Evolutionary conservation across 1,140 invertebrate species (phyloP), one percentile per base, ranked within the genome.

Genomic region (Hylyphantes graminicola): DNA sequence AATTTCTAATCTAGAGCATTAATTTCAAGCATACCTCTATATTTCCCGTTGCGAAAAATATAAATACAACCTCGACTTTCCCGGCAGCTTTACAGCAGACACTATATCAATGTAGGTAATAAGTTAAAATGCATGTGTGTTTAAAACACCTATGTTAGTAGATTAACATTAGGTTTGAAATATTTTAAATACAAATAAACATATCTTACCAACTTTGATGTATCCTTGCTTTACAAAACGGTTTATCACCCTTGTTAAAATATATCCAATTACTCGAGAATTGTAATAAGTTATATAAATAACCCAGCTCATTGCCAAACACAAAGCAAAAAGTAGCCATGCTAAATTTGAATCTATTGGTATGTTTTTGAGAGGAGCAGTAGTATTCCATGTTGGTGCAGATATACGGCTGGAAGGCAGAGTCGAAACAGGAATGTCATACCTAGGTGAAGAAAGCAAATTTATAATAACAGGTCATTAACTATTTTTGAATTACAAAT

Each of bases 231-330:
- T 87, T 88, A 96, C 93, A 90, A 98, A 95, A 88, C 93, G 93
- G 91, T 98, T 98, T 35, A 97, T 92, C 68, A 98, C 91, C 90
- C 94, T 94, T 48, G 97, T 98, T 76, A 98, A 90, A 88, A 98
- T 93, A 88, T 95, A 95, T 54, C 96, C 97, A 82, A 96, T 92
- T 7, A 98, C 92, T 86, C 97, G 92, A 48, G 96, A 98, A 90
- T 98, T 97, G 91, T 98, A 98, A 90, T 97, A 98, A 12, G 95
- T 95, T 87, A 97, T 95, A 90, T 98, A 98, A 86, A 97, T 94
- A 54, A 97, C 93, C 97, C 97, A 98, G 50, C 92, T 91, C 87
- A 96, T 94, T 15, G 94, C 94, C 80, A 93, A 93, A 76, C 94
- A 91, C 19, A 97, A 91, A 61, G 95, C 96, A 87, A 94, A 93